Evolutionary conservation across 2,797 vertebrate species (phyloP), one percentile per base, ranked within the genome.

Genomic region (Esox lucius): DNA sequence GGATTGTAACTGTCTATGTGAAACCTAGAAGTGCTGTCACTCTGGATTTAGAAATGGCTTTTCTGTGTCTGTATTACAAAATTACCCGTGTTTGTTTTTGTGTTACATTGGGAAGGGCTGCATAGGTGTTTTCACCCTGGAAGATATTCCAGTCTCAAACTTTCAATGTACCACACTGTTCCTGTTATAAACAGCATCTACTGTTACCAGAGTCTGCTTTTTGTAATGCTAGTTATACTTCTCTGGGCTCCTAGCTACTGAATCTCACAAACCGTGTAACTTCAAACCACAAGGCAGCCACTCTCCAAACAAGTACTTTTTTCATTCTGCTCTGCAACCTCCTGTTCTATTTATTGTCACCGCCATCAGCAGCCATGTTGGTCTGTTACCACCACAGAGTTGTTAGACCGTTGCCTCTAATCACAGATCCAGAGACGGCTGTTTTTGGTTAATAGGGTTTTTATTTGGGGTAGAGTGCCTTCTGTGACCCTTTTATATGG

Each of bases 341-440:
- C 56, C 72, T 94, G 78, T 93, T 15, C 80, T 95, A 66, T 17
- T 89, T 53, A 79, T 92, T 0, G 78, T 95, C 74, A 93, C 91
- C 0, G 61, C 81, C 15, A 90, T 87, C 74, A 78, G 93, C 82
- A 75, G 80, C 51, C 84, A 92, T 71, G 93, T 93, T 71, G 0
- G 86, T 86, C 9, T 26, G 56, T 61, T n/a, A 61, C 56, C 56
- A 61, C n/a, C 56, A 11, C 24, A 11, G 56, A 61, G 56, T 61
- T 24, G 22, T 22, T 61, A 61, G n/a, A 61, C 12, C 56, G 22
- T 61, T 61, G 56, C 56, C 56, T 22, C 11, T 24, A 24, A 61
- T 11, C 56, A 61, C 22, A 1, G 53, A 61, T 61, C 56, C 22
- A 11, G 22, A 22, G 22, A 61, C 3, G 22, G n/a, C n/a, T 59